Base-by-base conservation (phyloP, 2,797 vertebrate genomes). In the Fistularia tabacaria region DNA sequence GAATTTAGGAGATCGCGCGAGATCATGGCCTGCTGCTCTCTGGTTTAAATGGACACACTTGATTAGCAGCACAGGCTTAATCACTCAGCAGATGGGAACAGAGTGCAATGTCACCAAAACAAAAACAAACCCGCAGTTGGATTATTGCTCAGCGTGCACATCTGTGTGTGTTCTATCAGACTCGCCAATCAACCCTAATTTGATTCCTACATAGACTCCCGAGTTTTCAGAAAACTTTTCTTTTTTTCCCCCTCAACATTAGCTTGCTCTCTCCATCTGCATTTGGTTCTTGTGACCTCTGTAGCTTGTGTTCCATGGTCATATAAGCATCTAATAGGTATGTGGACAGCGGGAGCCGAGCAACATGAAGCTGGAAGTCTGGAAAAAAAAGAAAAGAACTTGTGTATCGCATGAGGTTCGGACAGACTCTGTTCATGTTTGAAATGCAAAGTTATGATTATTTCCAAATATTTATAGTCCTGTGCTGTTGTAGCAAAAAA, bases 31-130 rank as follows among this genome's bases (percentile, higher is more conserved):
- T 25, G 25, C 5, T 5, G 25, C 25, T 25, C 25, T 25, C 25
- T 25, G 25, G 25, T 25, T 25, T 25, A 3, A 25, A 25, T 57
- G 36, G 15, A 78, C 65, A 39, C 44, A 57, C 70, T 66, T 81
- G 73, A 84, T 88, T 82, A 80, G 78, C 80, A 49, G 77, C 70
- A 50, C 52, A 73, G 67, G 51, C 60, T 82, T 87, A 87, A 85
- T 83, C 74, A 74, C 73, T 62, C 71, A 67, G 77, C 77, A 85
- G 76, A 84, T 80, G 71, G 74, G 71, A 78, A 79, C 72, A 64
- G 62, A 83, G 61, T 63, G 60, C 75, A 66, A 59, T 59, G 75
- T 79, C 77, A 77, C 74, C 50, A 66, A 74, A 73, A 75, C 70
- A 72, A 79, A 80, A 82, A 81, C 73, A 81, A 77, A 79, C 58